These are phyloP conservation scores for Crotalus tigris DNA, from an alignment of 2,113 vertebrate genomes.

Conservation along the genomic window DNA sequence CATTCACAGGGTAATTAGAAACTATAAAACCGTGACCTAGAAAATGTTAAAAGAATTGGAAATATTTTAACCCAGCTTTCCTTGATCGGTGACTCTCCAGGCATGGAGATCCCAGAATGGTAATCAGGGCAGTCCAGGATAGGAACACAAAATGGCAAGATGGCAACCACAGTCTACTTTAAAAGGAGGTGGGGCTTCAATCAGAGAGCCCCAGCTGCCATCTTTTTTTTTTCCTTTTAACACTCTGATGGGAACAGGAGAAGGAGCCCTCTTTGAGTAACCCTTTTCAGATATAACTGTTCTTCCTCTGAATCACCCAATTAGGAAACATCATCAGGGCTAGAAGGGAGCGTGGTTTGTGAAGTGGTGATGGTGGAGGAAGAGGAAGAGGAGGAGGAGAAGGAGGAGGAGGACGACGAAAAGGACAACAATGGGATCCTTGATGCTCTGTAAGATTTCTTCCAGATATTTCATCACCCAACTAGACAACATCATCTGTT, in stretches of 20 bases:
- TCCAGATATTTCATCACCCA: too few species aligned
- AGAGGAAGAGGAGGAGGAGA: too few species aligned
- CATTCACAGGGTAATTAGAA: not conserved
- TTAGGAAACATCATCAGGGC: not conserved
- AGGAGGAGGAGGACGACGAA: too few species aligned
- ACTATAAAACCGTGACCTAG: not conserved
- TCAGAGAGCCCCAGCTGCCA: not conserved
- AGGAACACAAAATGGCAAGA: not conserved
- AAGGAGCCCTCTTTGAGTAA: too few species aligned
- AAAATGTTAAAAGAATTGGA: not conserved
- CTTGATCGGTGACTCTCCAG: not conserved
- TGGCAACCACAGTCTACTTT: not conserved
- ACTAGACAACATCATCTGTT: too few species aligned
- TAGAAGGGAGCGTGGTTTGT: not conserved
- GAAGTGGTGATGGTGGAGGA: not conserved
- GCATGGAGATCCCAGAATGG: not conserved
- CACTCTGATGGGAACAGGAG: not conserved
- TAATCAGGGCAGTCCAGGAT: not conserved
- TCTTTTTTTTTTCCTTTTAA: not conserved
- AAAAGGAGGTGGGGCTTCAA: not conserved
- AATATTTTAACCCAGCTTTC: not conserved
- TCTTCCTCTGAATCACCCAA: not conserved
- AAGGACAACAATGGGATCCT: too few species aligned
- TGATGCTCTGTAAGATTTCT: too few species aligned
- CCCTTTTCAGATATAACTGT: not conserved